Evolutionary conservation across 2,797 vertebrate genomes (phyloP), one percentile per base, ranked within the genome.

Genomic region (Hippoglossus hippoglossus): DNA sequence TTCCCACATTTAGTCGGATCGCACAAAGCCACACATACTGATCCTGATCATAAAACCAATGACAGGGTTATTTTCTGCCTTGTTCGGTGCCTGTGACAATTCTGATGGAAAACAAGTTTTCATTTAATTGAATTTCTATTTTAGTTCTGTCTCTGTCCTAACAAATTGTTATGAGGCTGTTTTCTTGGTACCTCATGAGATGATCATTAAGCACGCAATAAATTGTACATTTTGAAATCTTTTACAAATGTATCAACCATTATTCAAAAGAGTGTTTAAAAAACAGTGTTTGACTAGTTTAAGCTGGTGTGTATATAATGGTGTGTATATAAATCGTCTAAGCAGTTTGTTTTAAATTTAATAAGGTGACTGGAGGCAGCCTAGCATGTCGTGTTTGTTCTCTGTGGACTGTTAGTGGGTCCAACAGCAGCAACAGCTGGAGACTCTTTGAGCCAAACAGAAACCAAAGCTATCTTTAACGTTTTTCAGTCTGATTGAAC

Each of bases 1-100:
- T 94, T 95, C 93, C 93, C 93, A 94, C 82, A 87, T 93, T 92
- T 89, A 85, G 71, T 77, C 79, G 74, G 84, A 80, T 82, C 54
- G 57, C 86, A 93, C 58, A 51, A 90, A 89, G 77, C 90, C 83
- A 81, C 74, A 89, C 81, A 83, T 63, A 88, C 82, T 80, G 83
- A 87, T 83, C 34, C 69, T 83, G 86, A 87, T 83, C 60, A 86
- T 73, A 93, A 90, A 92, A 85, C 19, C 67, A 61, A 75, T 68
- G 67, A 77, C 79, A 83, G 77, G 74, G 66, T 86, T 90, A 81
- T 87, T 87, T 86, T 75, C 81, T 81, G 75, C 63, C 79, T 87
- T 80, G 81, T 88, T 83, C 80, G 81, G 77, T 41, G 68, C 69
- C 63, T 28, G 63, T 80, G 74, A 49, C 78, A 84, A 58, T 66